Percentiles rank a stretch among this genome's conserved stretches.
Conservation (phyloP, 2,797 vertebrate genomes). For the Hephaestus fuliginosus region DNA sequence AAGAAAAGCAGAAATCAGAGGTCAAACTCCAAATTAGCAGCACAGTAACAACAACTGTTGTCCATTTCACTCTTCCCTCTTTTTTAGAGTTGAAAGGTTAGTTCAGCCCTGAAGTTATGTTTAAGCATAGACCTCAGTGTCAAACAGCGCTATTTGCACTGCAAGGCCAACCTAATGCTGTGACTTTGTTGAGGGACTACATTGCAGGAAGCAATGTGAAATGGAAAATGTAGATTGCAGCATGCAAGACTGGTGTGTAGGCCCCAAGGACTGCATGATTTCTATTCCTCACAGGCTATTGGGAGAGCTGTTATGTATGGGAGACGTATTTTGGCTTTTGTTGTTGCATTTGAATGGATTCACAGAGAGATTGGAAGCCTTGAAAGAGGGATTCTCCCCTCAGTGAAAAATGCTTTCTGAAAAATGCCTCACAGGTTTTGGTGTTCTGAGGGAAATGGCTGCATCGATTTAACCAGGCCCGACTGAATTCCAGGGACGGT, state of each 20-base stretch:
- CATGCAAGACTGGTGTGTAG: conserved; percentile 12
- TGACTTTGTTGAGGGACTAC: conserved; percentile 33
- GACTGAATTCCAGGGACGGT: conserved; percentile 60
- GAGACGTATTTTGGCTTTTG: conserved; percentile 70
- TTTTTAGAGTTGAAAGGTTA: conserved; percentile 25
- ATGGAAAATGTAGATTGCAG: conserved; percentile 60
- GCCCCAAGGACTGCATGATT: conserved; percentile 43
- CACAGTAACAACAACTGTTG: conserved; percentile 16
- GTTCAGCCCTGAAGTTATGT: conserved; percentile 20
- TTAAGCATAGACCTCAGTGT: conserved; percentile 19
- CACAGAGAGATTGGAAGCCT: conserved; percentile 61
- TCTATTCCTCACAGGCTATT: conserved; percentile 44
- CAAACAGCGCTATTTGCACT: conserved; percentile 50
- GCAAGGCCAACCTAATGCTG: conserved; percentile 25
- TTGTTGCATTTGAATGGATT: conserved; percentile 77
- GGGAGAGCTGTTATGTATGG: conserved; percentile 60
- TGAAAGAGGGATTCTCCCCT: conserved; percentile 70
- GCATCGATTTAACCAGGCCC: conserved; percentile 71
- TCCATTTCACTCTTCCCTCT: conserved; percentile 8
- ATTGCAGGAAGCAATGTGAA: conserved; percentile 27
- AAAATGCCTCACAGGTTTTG: conserved; percentile 53
- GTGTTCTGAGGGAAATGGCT: conserved; percentile 65
- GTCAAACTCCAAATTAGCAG: neutral
- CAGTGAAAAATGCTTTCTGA: conserved; percentile 65
- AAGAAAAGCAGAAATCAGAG: neutral